phyloP scores from a whole-genome alignment of 2,113 vertebrate species.

The Marcusenius ussheri region DNA sequence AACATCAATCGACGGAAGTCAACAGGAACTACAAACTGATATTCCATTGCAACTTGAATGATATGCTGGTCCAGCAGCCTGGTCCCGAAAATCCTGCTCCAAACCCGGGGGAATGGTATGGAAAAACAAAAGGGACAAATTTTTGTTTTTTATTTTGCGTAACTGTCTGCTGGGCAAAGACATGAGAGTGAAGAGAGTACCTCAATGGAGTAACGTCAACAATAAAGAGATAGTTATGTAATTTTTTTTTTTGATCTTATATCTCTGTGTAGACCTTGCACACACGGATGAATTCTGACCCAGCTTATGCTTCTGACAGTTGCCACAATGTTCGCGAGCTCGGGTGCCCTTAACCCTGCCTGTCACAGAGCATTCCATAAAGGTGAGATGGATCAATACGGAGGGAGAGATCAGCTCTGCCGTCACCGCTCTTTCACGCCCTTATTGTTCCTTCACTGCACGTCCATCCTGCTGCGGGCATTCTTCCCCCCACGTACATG shows the following conservation, averaged over 20 bases:
- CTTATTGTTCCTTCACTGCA: not conserved
- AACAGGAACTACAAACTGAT: not conserved
- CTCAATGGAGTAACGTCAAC: not conserved
- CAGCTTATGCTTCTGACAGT: not conserved
- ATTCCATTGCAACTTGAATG: not conserved
- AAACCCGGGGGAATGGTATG: not conserved
- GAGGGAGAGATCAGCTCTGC: not conserved
- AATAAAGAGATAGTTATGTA: not conserved
- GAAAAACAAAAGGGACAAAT: not conserved
- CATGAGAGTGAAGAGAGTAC: not conserved
- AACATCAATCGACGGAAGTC: not conserved
- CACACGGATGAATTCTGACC: not conserved
- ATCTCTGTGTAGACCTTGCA: not conserved
- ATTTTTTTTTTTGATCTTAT: not conserved
- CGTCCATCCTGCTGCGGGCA: not conserved
- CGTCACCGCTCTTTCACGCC: not conserved
- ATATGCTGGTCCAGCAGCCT: not conserved
- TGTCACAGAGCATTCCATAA: not conserved
- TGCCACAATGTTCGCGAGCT: not conserved
- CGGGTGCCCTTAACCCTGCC: not conserved
- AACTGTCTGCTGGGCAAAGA: not conserved
- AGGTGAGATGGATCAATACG: not conserved
- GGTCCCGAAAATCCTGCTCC: not conserved
- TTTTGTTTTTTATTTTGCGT: not conserved
- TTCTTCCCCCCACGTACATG: not conserved